Conservation (phyloP, 2,113 vertebrate species). For the Geococcyx californianus region DNA sequence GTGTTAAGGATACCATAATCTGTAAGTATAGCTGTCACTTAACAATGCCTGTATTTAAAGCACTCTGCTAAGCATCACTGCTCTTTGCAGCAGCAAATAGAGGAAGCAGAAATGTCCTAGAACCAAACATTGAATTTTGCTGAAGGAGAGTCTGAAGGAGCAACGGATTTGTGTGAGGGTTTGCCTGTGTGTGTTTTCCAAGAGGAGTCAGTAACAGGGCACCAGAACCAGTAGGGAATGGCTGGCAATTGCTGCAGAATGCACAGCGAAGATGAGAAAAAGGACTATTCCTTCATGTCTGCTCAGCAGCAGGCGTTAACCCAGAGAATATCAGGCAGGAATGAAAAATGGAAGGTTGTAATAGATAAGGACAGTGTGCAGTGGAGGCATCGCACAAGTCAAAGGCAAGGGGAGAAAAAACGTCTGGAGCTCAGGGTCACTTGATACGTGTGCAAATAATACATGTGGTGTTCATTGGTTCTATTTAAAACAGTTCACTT, state of each 20-base stretch:
- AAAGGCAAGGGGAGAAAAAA: neutral
- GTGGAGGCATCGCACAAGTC: neutral
- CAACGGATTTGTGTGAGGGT: fast-evolving
- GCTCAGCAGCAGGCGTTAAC: neutral
- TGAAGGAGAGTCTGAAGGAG: neutral
- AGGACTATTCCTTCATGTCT: fast-evolving
- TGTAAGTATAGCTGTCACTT: neutral
- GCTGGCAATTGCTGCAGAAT: neutral
- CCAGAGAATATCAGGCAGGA: neutral
- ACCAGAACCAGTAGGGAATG: fast-evolving
- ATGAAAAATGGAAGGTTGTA: neutral
- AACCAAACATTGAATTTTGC: fast-evolving
- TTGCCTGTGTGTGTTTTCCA: fast-evolving
- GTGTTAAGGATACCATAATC: neutral
- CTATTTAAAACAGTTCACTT: neutral
- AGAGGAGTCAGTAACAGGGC: neutral
- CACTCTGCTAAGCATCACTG: neutral
- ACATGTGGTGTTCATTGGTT: neutral
- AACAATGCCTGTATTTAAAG: neutral
- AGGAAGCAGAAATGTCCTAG: neutral
- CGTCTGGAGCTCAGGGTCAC: neutral
- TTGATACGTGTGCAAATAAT: fast-evolving
- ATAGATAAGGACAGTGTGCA: neutral
- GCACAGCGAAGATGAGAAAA: neutral
- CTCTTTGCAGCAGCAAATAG: neutral